Evolutionary conservation across 2,888 invertebrate species (phyloP).

Genomic region (Schrankia costaestrigalis): DNA sequence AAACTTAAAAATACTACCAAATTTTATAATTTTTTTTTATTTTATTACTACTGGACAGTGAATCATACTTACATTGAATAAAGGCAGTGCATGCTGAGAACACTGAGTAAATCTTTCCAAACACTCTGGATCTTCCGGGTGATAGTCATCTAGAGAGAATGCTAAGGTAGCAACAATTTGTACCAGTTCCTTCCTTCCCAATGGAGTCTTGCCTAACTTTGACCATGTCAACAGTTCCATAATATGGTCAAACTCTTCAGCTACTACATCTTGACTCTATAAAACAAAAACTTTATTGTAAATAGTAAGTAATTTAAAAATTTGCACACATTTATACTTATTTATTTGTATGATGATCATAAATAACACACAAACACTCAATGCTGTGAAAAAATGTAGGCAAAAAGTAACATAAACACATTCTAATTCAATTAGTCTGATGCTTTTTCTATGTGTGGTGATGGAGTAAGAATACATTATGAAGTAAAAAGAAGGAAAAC

Average conservation of each 20-base stretch:
- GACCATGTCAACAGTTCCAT: conserved; percentile 93
- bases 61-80: conserved; percentile 92
- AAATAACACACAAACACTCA: too few species aligned
- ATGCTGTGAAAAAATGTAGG: too few species aligned
- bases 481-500: too few species aligned
- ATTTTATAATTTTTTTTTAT: too few species aligned
- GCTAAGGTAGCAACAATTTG: conserved; percentile 93
- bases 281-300: background rate
- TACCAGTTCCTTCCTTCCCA: conserved; percentile 92
- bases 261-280: conserved; percentile 87
- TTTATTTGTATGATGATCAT: too few species aligned
- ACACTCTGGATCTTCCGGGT: conserved; percentile 87
- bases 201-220: conserved; percentile 88
- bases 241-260: conserved; percentile 94
- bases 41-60: too few species aligned
- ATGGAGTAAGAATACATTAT: too few species aligned
- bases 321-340: too few species aligned
- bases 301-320: background rate
- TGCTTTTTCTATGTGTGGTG: too few species aligned
- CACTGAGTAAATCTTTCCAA: conserved; percentile 91
- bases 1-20: too few species aligned
- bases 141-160: conserved; percentile 83
- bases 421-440: too few species aligned
- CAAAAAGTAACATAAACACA: too few species aligned
- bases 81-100: conserved; percentile 90